Percentiles rank a stretch among this genome's conserved stretches.
Evolutionary conservation across 2,797 vertebrate genomes (phyloP).

Genomic region (Amazona finschi): DNA sequence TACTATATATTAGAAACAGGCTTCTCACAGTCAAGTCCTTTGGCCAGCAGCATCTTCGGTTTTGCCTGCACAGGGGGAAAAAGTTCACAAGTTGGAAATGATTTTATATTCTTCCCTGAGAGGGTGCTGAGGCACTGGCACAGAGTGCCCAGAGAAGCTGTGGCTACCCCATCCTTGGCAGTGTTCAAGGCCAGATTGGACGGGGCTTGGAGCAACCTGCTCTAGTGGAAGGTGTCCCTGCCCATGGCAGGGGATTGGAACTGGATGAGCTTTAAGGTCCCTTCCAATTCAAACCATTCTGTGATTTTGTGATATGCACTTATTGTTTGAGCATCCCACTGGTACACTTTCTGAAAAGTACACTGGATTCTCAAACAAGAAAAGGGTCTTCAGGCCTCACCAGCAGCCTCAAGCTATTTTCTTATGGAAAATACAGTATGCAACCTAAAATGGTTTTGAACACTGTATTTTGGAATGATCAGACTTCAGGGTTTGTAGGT

Average conservation of each 20-base stretch:
- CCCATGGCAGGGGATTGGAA: background rate
- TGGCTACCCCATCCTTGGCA: background rate
- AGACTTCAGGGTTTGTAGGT: background rate
- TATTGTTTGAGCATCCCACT: background rate
- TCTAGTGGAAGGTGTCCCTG: background rate
- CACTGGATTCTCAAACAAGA: background rate
- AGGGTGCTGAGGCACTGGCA: background rate
- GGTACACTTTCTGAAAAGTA: background rate
- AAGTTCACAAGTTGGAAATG: background rate
- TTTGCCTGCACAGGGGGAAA: background rate
- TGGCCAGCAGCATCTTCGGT: background rate
- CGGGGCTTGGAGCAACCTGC: background rate
- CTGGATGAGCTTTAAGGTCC: background rate
- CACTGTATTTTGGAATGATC: background rate
- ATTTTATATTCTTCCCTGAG: background rate
- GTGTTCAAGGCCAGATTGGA: background rate
- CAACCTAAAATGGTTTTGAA: background rate
- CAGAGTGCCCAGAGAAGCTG: background rate
- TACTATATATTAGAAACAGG: fast-evolving
- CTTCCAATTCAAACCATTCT: background rate
- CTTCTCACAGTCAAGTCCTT: background rate
- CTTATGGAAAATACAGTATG: background rate
- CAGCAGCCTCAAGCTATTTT: background rate
- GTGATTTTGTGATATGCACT: fast-evolving
- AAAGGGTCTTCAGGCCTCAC: background rate